These are phyloP conservation scores for Enteromius mattozi DNA, from an alignment of 2,797 vertebrate genomes.

Conservation along the genomic window DNA sequence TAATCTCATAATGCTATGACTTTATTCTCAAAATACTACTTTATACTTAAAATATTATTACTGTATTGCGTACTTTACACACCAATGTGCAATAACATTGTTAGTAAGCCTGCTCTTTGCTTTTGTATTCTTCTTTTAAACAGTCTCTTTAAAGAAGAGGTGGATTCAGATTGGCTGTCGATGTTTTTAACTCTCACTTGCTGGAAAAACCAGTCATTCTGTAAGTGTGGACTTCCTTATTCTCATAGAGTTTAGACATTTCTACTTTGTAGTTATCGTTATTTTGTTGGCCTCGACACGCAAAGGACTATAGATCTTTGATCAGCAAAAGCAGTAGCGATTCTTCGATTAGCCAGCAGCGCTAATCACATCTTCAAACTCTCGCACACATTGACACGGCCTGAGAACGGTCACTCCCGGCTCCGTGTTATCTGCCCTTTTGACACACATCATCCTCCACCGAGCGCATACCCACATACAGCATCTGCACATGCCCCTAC, in stretches of 20 bases:
- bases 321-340: background rate
- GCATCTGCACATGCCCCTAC: conserved; percentile 68
- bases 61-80: background rate
- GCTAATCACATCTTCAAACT: conserved; percentile 10
- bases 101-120: background rate
- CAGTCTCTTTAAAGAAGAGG: background rate
- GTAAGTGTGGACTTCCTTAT: background rate
- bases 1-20: background rate
- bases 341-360: background rate
- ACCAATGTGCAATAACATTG: background rate
- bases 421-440: conserved; percentile 70
- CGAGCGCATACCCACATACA: conserved; percentile 66
- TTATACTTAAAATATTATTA: background rate
- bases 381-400: conserved; percentile 54
- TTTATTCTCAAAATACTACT: background rate
- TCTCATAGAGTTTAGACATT: background rate
- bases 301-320: background rate
- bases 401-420: conserved; percentile 64
- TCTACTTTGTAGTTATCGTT: background rate
- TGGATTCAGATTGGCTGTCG: background rate
- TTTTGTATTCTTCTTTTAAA: background rate
- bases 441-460: conserved; percentile 70
- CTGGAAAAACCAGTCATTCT: background rate
- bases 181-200: background rate
- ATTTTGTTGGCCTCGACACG: background rate